phyloP scores from a whole-genome alignment of 1,140 invertebrate species.

The Thalassaphorura encarpata region DNA sequence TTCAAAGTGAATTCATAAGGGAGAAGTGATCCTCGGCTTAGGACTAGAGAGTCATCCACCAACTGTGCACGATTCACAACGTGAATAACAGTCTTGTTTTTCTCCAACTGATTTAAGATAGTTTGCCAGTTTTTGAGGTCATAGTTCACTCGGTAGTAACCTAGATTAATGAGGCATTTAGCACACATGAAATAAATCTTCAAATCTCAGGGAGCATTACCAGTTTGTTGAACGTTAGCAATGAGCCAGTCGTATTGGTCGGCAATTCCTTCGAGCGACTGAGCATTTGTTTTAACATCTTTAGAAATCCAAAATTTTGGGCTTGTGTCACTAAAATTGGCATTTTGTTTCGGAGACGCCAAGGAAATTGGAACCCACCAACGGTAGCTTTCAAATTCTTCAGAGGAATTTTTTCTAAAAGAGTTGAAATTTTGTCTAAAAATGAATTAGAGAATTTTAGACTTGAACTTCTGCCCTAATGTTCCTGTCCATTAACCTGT shows the following conservation, averaged over 20 bases:
- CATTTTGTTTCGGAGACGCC: background rate
- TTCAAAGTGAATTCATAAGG: slow-evolving; percentile 60
- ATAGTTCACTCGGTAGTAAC: slow-evolving; percentile 75
- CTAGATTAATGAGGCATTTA: slow-evolving; percentile 38
- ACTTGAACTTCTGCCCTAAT: too few species aligned
- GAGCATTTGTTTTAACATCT: background rate
- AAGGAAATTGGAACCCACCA: slow-evolving; percentile 9
- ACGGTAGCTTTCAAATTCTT: background rate
- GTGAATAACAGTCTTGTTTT: slow-evolving; percentile 6
- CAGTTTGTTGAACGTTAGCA: background rate
- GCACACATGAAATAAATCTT: too few species aligned
- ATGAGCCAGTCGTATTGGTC: slow-evolving; percentile 2
- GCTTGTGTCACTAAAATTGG: background rate
- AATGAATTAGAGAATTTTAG: too few species aligned
- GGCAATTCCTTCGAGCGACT: background rate
- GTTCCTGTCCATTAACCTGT: too few species aligned
- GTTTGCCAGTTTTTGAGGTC: slow-evolving; percentile 42
- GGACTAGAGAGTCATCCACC: slow-evolving; percentile 50
- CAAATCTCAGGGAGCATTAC: background rate
- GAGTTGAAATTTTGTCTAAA: too few species aligned
- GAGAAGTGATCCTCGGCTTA: slow-evolving; percentile 57
- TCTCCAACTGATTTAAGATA: slow-evolving; percentile 11
- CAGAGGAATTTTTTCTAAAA: slow-evolving; percentile 1
- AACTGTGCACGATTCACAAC: slow-evolving; percentile 19
- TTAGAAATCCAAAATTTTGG: slow-evolving; percentile 1